These are phyloP conservation scores for Atractosteus spatula DNA, from an alignment of 2,113 vertebrate species.

Conservation along the genomic window DNA sequence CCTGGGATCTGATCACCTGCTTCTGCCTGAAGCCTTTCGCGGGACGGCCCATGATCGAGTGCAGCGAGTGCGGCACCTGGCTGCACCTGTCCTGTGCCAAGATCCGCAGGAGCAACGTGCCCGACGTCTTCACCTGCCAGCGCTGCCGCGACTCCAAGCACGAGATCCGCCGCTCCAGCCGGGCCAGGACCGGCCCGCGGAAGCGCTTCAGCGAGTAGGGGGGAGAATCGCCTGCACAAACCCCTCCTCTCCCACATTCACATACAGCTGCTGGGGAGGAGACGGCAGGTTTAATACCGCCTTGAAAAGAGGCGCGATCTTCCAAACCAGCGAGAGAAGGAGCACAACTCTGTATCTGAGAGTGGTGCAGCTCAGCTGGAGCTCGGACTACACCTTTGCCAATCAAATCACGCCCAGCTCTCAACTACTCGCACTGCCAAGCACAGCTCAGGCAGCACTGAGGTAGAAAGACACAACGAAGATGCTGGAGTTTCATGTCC, in stretches of 20 bases:
- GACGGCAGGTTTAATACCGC: no score
- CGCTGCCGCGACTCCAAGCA: slow-evolving; percentile 32
- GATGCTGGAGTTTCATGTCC: no score
- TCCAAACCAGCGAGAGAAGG: no score
- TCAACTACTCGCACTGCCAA: no score
- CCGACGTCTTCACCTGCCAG: slow-evolving; percentile 41
- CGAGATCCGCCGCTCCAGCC: slow-evolving; percentile 28
- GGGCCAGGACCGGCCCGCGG: slow-evolving; percentile 23
- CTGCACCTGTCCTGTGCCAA: slow-evolving; percentile 47
- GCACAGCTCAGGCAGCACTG: no score
- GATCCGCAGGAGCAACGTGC: slow-evolving; percentile 42
- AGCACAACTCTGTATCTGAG: no score
- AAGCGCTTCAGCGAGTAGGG: slow-evolving; percentile 35
- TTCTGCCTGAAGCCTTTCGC: slow-evolving; percentile 46
- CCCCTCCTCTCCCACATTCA: neutral
- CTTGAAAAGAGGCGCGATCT: no score
- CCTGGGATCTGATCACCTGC: slow-evolving; percentile 44
- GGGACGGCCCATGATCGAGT: slow-evolving; percentile 48
- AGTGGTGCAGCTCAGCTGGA: no score
- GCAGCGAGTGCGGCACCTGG: slow-evolving; percentile 41
- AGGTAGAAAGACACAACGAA: no score
- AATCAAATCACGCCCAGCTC: no score
- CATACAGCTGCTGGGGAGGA: no score
- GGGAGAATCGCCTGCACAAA: neutral
- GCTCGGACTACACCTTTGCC: no score